Evolutionary conservation across 2,797 vertebrate species (phyloP).

Genomic region (Manis javanica): DNA sequence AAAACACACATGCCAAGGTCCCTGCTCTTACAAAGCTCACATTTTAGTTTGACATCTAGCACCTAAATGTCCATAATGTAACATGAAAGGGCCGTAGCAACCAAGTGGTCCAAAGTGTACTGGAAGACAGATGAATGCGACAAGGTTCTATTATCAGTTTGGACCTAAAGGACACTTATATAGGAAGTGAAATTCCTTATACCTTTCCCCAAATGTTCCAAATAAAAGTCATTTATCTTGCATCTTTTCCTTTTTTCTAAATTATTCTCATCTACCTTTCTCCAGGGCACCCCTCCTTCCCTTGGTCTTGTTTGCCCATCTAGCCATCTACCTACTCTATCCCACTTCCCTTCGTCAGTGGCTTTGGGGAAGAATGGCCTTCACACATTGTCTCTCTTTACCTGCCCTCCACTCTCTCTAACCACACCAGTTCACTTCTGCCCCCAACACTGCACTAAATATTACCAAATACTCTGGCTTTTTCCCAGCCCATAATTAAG

Average conservation of each 20-base stretch:
- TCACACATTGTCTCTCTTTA: neutral
- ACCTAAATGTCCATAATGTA: neutral
- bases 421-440: neutral
- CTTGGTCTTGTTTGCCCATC: neutral
- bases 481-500: neutral
- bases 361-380: neutral
- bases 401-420: neutral
- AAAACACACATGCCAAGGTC: neutral
- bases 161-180: neutral
- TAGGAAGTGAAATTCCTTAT: neutral
- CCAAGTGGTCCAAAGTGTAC: neutral
- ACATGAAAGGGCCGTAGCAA: neutral
- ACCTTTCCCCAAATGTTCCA: neutral
- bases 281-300: neutral
- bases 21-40: neutral
- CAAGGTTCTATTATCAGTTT: neutral
- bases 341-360: neutral
- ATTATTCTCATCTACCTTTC: neutral
- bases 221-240: neutral
- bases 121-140: neutral
- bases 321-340: neutral
- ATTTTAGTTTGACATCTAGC: neutral
- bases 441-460: neutral
- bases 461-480: neutral
- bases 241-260: neutral